Conservation (phyloP, 2,888 invertebrate genomes). For the Rotaria sp. region DNA sequence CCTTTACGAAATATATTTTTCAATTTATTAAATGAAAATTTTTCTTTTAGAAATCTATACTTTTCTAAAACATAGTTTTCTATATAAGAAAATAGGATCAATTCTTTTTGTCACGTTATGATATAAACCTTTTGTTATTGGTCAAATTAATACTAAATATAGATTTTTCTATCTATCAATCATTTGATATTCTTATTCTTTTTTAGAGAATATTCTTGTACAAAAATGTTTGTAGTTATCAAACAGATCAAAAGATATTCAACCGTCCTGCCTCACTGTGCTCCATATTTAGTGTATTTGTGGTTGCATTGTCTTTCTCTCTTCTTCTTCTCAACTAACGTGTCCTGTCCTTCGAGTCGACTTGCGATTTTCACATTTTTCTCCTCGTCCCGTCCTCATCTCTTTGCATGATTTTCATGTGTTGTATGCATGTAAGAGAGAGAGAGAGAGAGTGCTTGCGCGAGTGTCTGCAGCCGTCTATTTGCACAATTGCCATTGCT, state of each 20-base stretch:
- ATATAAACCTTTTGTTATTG: too few relatives aligned
- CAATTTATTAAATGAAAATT: too few relatives aligned
- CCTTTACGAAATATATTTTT: too few relatives aligned
- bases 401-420: constrained; percentile 5
- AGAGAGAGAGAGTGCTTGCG: background rate
- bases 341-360: constrained; percentile 18
- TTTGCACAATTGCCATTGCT: constrained; percentile 10
- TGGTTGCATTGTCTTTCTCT: constrained; percentile 10
- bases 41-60: too few relatives aligned
- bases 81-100: too few relatives aligned
- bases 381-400: background rate
- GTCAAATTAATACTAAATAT: too few relatives aligned
- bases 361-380: constrained; percentile 24
- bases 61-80: too few relatives aligned
- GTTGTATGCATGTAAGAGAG: background rate
- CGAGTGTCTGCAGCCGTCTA: constrained; percentile 20
- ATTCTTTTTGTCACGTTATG: too few relatives aligned
- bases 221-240: background rate
- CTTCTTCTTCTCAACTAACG: constrained; percentile 2
- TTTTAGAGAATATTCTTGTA: background rate
- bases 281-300: background rate
- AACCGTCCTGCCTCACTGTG: background rate
- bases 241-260: background rate
- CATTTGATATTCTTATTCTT: too few relatives aligned
- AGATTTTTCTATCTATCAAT: too few relatives aligned